Evolutionary conservation across 2,113 vertebrate species (phyloP).

Genomic region (Montifringilla adamsi): DNA sequence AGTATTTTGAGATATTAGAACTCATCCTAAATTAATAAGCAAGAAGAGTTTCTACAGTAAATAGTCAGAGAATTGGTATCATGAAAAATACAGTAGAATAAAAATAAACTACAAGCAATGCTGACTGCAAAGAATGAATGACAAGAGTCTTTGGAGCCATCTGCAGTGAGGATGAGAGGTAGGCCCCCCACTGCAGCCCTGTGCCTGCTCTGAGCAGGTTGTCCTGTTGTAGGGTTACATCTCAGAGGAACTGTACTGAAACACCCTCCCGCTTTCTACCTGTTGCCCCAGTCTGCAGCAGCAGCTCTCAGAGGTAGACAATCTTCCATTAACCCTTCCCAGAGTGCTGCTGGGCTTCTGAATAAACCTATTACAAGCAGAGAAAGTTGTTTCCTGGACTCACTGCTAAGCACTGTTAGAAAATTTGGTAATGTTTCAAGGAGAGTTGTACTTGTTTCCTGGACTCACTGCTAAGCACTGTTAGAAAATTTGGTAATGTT

Average conservation of each 20-base stretch:
- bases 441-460: neutral
- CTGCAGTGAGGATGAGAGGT: neutral
- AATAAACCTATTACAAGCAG: neutral
- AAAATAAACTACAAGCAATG: neutral
- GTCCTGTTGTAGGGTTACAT: neutral
- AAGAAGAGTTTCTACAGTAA: neutral
- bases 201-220: neutral
- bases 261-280: neutral
- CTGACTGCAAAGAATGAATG: neutral
- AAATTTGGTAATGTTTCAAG: neutral
- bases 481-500: neutral
- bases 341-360: neutral
- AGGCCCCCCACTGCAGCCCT: accelerated
- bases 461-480: neutral
- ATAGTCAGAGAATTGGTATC: neutral
- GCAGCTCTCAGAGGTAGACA: neutral
- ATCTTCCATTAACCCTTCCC: neutral
- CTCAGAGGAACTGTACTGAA: neutral
- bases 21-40: neutral
- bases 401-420: neutral
- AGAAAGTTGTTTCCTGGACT: neutral
- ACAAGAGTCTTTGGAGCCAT: neutral
- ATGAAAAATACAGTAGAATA: neutral
- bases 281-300: neutral
- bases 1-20: neutral